phyloP scores from a whole-genome alignment of 2,797 vertebrate genomes.

The Hoplostethus atlanticus region DNA sequence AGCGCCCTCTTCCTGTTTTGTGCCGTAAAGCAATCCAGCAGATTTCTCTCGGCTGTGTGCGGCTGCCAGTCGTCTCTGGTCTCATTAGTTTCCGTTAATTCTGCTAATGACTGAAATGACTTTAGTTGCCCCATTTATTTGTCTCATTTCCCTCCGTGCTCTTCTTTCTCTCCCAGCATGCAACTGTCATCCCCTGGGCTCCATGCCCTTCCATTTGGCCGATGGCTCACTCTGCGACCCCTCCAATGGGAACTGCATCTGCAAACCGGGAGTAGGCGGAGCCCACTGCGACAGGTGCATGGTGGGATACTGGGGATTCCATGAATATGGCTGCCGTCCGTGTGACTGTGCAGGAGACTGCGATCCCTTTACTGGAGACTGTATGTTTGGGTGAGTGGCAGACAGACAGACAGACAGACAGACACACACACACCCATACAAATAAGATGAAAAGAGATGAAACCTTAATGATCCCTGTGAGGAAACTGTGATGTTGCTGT shows the following conservation, averaged over 20 bases:
- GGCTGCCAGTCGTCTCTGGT: too few relatives aligned
- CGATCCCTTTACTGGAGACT: conserved; percentile 92
- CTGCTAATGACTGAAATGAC: too few relatives aligned
- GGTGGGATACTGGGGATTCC: conserved; percentile 96
- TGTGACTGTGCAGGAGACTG: conserved; percentile 94
- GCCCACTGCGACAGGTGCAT: conserved; percentile 92
- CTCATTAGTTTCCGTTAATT: too few relatives aligned
- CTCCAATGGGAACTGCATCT: conserved; percentile 92
- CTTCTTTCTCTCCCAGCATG: conserved; percentile 83
- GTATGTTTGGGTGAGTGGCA: conserved; percentile 85
- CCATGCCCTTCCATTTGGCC: conserved; percentile 83
- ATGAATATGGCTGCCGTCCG: conserved; percentile 92
- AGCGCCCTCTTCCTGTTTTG: too few relatives aligned
- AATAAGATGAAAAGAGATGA: too few relatives aligned
- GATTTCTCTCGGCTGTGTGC: too few relatives aligned
- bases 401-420: too few relatives aligned
- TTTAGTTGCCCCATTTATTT: too few relatives aligned
- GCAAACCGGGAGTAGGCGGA: conserved; percentile 93
- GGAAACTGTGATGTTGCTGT: too few relatives aligned
- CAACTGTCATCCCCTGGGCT: conserved; percentile 91
- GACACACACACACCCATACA: too few relatives aligned
- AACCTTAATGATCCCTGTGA: too few relatives aligned
- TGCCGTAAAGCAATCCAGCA: too few relatives aligned
- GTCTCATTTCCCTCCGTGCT: background rate
- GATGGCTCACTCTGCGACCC: conserved; percentile 87